phyloP scores from a whole-genome alignment of 1,140 invertebrate genomes.

The Colletes gigas region DNA sequence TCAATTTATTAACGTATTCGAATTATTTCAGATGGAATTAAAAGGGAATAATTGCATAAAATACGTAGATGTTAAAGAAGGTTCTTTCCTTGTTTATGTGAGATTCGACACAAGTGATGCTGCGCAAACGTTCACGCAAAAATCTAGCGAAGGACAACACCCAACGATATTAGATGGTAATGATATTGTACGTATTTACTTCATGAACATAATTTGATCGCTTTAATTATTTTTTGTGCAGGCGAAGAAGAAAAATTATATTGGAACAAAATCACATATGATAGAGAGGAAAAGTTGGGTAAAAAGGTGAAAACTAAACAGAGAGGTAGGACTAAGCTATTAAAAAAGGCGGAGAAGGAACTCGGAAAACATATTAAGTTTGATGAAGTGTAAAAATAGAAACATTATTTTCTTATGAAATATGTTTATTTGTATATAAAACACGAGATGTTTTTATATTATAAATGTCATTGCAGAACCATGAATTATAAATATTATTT shows the following conservation, averaged over 20 bases:
- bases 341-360: constrained; percentile 84
- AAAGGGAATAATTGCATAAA: constrained; percentile 82
- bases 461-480: neutral
- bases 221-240: constrained; percentile 48
- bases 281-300: constrained; percentile 82
- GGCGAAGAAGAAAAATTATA: constrained; percentile 84
- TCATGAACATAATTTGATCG: neutral
- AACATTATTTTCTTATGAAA: constrained; percentile 16
- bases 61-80: constrained; percentile 86
- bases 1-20: constrained; percentile 81
- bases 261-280: constrained; percentile 84
- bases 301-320: constrained; percentile 82
- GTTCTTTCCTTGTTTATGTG: constrained; percentile 82
- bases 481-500: constrained; percentile 7
- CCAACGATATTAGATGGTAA: constrained; percentile 76
- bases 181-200: constrained; percentile 19
- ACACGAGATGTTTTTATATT: constrained; percentile 6
- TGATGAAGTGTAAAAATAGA: constrained; percentile 77
- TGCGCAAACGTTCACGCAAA: constrained; percentile 80
- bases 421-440: constrained; percentile 44
- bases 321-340: constrained; percentile 85
- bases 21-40: constrained; percentile 75
- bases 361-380: constrained; percentile 85
- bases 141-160: constrained; percentile 71
- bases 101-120: constrained; percentile 83